Percentiles rank a stretch among this genome's conserved stretches.
Evolutionary conservation across 2,113 vertebrate species (phyloP).

Genomic region (Amphilophus citrinellus): DNA sequence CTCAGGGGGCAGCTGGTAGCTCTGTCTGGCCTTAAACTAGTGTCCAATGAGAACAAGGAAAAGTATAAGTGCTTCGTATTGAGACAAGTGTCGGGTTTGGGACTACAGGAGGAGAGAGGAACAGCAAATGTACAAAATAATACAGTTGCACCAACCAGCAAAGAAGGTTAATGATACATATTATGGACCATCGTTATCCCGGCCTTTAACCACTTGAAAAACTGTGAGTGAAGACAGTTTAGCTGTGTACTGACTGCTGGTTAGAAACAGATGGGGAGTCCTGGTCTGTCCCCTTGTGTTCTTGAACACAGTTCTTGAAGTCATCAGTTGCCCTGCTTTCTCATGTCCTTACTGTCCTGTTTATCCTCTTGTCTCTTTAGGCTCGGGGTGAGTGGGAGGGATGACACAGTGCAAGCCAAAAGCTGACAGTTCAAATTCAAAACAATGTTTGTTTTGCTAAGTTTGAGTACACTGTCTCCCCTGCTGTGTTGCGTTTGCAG

Average conservation of each 20-base stretch:
- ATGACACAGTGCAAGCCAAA: conserved; percentile 40
- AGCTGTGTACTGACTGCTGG: conserved; percentile 59
- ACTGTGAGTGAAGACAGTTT: conserved; percentile 50
- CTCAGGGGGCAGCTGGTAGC: conserved; percentile 75
- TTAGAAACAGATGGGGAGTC: conserved; percentile 60
- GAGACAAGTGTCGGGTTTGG: conserved; percentile 62
- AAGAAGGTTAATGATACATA: conserved; percentile 66
- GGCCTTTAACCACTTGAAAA: conserved; percentile 54
- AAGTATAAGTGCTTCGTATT: conserved; percentile 74
- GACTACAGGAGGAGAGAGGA: conserved; percentile 59
- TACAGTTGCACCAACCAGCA: conserved; percentile 74
- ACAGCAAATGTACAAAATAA: conserved; percentile 79
- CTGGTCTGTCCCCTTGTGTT: conserved; percentile 29
- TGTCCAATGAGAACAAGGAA: conserved; percentile 65
- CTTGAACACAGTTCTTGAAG: conserved; percentile 50
- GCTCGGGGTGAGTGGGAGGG: conserved; percentile 5
- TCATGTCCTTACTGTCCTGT: conserved; percentile 50
- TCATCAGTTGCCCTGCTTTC: conserved; percentile 51
- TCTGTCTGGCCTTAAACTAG: conserved; percentile 68
- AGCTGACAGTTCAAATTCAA: conserved; percentile 49
- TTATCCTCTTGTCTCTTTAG: conserved; percentile 55
- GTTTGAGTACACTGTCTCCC: conserved; percentile 18
- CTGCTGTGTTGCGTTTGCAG: conserved; percentile 54
- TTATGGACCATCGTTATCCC: conserved; percentile 28
- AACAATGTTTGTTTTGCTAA: conserved; percentile 27